phyloP scores from a whole-genome alignment of 2,888 invertebrate genomes.

The Helleia helle region DNA sequence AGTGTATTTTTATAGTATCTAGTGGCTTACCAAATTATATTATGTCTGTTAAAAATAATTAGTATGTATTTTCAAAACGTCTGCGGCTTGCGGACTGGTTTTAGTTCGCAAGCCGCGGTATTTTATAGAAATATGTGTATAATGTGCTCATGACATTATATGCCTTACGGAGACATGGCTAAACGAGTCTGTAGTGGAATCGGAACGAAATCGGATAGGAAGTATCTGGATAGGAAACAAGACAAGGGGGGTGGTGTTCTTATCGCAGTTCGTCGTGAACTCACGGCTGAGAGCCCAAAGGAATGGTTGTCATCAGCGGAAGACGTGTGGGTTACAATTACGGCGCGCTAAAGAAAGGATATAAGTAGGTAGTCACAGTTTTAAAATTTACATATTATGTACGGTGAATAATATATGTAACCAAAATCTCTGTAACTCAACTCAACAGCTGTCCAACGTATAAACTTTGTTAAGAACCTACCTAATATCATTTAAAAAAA shows the following conservation, averaged over 20 bases:
- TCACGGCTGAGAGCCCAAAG: neutral
- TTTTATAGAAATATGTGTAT: no score
- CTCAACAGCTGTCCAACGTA: neutral
- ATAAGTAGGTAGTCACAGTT: neutral
- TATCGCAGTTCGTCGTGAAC: neutral
- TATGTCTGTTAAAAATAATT: neutral
- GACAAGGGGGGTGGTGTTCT: neutral
- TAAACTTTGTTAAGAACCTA: neutral
- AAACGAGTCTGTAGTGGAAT: neutral
- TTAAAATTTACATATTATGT: conserved; percentile 6
- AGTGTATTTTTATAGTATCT: no score
- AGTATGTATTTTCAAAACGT: neutral
- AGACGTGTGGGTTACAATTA: conserved; percentile 7
- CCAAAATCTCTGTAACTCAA: conserved; percentile 1
- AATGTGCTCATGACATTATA: no score
- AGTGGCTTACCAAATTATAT: no score
- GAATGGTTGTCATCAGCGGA: conserved; percentile 4
- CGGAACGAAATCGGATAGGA: neutral
- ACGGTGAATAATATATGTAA: conserved; percentile 10
- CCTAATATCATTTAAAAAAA: neutral
- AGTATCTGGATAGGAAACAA: neutral
- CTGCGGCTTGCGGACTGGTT: neutral
- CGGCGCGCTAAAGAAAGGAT: neutral
- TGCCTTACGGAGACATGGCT: no score
- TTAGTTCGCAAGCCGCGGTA: no score